These are phyloP conservation scores for Tricholauxania praeusta DNA, from an alignment of 2,888 invertebrate genomes.

Conservation along the genomic window DNA sequence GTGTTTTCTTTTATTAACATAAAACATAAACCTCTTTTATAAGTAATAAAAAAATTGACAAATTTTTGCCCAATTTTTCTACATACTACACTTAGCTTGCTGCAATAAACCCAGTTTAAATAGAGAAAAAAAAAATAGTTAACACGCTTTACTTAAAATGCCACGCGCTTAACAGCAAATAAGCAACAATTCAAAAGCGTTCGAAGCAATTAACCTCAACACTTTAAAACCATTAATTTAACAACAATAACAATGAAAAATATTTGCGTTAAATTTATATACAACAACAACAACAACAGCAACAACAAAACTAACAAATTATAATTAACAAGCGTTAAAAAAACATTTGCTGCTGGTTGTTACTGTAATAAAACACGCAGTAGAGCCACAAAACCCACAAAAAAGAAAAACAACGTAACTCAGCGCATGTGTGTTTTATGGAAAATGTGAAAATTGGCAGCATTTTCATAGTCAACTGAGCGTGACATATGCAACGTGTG, in stretches of 20 bases:
- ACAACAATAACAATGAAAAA: slow-evolving; percentile 2
- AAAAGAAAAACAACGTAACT: background rate
- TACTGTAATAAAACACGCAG: slow-evolving; percentile 6
- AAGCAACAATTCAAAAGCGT: no score
- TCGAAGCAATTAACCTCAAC: slow-evolving; percentile 16
- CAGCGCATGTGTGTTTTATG: slow-evolving; percentile 3
- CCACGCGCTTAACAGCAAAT: no score
- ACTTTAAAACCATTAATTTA: background rate
- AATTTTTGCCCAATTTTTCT: no score
- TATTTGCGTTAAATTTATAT: background rate
- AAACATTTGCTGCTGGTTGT: background rate
- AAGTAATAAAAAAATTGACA: no score
- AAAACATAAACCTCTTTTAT: no score
- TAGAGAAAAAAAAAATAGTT: no score
- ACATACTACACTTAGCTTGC: no score
- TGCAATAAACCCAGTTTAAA: no score
- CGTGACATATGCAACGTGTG: slow-evolving; percentile 21
- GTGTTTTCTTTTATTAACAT: no score
- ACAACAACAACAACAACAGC: slow-evolving; percentile 5
- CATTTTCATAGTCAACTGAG: slow-evolving; percentile 36
- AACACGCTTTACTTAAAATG: no score
- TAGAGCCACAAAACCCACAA: slow-evolving; percentile 31
- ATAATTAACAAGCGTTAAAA: background rate
- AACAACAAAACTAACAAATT: background rate
- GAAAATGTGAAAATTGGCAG: slow-evolving; percentile 29